Base-by-base conservation (phyloP, 30 jellyfish, hydroid and myxozoan genomes). In the Aurelia coerulea region DNA sequence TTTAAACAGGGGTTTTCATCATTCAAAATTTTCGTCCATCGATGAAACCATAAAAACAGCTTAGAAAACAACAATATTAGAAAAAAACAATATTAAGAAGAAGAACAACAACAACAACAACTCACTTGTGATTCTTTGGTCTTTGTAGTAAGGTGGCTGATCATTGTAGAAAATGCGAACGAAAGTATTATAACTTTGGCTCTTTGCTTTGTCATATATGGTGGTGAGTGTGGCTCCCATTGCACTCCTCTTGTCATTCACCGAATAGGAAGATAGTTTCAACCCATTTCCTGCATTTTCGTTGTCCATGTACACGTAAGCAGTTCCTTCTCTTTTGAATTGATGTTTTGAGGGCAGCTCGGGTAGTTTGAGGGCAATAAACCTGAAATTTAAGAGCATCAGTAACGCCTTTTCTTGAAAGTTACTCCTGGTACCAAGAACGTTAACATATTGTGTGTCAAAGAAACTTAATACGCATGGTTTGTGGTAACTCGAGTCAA, bases 241-340 rank as follows among this genome's bases (percentile, higher is more conserved):
- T 42, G 53, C 53, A 42, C 53, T 42, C 12, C 53, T 5, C 53
- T 42, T 6, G 12, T 42, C 53, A 42, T 5, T 42, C 5, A 18
- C 49, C 5, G 77, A 31, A 5, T 31, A 49, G 49, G 77, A 3
- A 19, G 77, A 66, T 66, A 16, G 8, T 66, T 19, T 66, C 58
- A 66, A 66, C 12, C 53, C 53, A 16, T 31, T n/a, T 62, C 71
- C 71, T 3, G 35, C 42, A 39, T 19, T 66, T 17, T 14, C n/a
- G 49, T n/a, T 66, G 49, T 66, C 77, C 39, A 49, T 66, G 77
- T 66, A 66, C 35, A 31, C 77, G 49, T 66, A 66, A 14, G 77
- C 77, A 14, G 42, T 31, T 3, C 77, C 77, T 14, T 66, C 49
- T 4, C 49, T 17, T 66, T 66, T 66, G 8, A 19, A 19, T 39